Conservation (phyloP, 2,797 vertebrate species). For the Antrozous pallidus region DNA sequence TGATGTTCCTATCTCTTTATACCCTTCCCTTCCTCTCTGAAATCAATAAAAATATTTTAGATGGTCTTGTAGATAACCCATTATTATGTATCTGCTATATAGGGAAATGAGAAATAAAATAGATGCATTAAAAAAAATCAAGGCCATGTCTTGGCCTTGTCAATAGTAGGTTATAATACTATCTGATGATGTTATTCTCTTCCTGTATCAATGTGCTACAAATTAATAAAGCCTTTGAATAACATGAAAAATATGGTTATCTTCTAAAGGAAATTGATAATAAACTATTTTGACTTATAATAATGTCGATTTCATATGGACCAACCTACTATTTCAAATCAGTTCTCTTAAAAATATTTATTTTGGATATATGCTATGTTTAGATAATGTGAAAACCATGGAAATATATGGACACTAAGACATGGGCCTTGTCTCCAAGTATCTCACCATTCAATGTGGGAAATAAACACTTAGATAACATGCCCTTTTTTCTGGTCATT, state of each 20-base stretch:
- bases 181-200: not conserved
- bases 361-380: not conserved
- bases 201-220: not conserved
- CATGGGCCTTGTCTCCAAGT: not conserved
- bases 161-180: not conserved
- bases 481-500: not conserved
- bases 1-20: too few relatives aligned
- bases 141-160: not conserved
- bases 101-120: slow-evolving; percentile 24
- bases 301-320: not conserved
- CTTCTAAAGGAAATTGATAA: not conserved
- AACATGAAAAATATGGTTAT: not conserved
- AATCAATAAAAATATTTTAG: too few relatives aligned
- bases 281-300: not conserved
- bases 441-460: not conserved
- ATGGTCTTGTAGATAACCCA: not conserved
- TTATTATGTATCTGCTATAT: not conserved
- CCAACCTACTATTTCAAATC: not conserved
- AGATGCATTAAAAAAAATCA: not conserved
- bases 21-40: too few relatives aligned
- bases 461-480: not conserved
- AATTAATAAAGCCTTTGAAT: not conserved
- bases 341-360: not conserved
- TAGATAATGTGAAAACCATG: not conserved
- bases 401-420: not conserved